Conservation (phyloP, 1,140 invertebrate genomes). For the Cataglyphis hispanica region DNA sequence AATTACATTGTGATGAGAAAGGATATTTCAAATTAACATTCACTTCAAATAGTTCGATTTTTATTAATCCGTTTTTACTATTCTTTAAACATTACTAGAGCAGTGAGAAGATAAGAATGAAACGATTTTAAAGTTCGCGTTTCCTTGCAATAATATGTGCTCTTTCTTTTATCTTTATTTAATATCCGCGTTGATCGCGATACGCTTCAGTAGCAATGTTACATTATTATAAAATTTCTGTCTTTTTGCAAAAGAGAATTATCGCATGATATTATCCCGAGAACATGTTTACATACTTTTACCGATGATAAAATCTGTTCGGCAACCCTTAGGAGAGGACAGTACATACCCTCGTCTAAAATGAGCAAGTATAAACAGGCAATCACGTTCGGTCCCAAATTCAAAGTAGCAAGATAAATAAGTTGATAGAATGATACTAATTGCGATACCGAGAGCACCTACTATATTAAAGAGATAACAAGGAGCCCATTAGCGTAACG, state of each 20-base stretch:
- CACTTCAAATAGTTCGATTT: slow-evolving; percentile 31
- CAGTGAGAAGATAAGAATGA: slow-evolving; percentile 1
- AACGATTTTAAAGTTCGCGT: slow-evolving; percentile 24
- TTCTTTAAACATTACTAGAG: slow-evolving; percentile 50
- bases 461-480: slow-evolving; percentile 66
- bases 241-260: slow-evolving; percentile 22
- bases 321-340: slow-evolving; percentile 16
- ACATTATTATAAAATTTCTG: slow-evolving; percentile 41
- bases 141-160: slow-evolving; percentile 14
- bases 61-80: slow-evolving; percentile 38
- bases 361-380: slow-evolving; percentile 52
- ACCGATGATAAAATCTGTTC: slow-evolving; percentile 34
- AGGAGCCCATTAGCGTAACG: slow-evolving; percentile 57
- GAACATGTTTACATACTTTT: slow-evolving; percentile 48
- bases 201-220: slow-evolving; percentile 11
- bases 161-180: slow-evolving; percentile 35
- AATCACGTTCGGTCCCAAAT: slow-evolving; percentile 54
- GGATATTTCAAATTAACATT: slow-evolving; percentile 32
- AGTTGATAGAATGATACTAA: slow-evolving; percentile 66
- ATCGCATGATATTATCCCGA: slow-evolving; percentile 51
- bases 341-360: slow-evolving; percentile 2
- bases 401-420: slow-evolving; percentile 68
- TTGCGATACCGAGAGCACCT: slow-evolving; percentile 62
- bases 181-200: slow-evolving; percentile 25
- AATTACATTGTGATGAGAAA: slow-evolving; percentile 65